A percentile compares a stretch with the other conserved stretches of the same genome.
phyloP scores from a whole-genome alignment of 2,888 invertebrate species.

The Pristionchus mayeri region DNA sequence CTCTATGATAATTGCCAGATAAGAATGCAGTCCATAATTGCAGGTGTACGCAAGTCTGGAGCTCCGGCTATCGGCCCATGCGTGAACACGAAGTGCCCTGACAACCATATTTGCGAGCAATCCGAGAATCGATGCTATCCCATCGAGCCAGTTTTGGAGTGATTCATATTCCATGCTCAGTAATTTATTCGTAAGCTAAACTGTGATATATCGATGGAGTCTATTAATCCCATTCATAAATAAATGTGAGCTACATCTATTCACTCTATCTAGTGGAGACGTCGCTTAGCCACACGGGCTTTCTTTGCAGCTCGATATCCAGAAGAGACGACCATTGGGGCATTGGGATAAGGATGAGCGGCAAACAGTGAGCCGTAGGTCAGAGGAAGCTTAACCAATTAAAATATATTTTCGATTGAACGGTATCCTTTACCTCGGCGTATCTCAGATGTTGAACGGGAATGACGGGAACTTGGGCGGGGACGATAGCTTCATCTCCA shows the following conservation, averaged over 20 bases:
- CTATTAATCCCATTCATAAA: slow-evolving; percentile 26
- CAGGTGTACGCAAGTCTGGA: slow-evolving; percentile 14
- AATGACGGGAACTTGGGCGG: not conserved
- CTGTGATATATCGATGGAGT: not conserved
- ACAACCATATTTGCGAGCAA: slow-evolving; percentile 62
- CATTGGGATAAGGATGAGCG: slow-evolving; percentile 5
- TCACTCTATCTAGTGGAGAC: not conserved
- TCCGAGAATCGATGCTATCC: slow-evolving; percentile 68
- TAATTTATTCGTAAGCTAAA: not conserved
- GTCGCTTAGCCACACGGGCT: slow-evolving; percentile 7
- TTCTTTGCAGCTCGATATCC: slow-evolving; percentile 1
- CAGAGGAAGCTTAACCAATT: slow-evolving; percentile 1
- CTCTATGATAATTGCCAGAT: too few species aligned
- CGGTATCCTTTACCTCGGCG: slow-evolving; percentile 9
- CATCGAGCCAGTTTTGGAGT: slow-evolving; percentile 51
- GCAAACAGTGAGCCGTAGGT: slow-evolving; percentile 27
- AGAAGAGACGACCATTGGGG: slow-evolving; percentile 9
- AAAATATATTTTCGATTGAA: not conserved
- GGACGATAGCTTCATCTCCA: slow-evolving; percentile 13
- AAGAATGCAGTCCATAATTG: not conserved
- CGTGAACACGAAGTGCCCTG: slow-evolving; percentile 68
- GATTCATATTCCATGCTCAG: slow-evolving; percentile 28
- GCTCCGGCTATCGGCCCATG: slow-evolving; percentile 69
- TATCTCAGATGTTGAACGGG: slow-evolving; percentile 12
- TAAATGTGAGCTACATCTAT: not conserved